These are phyloP conservation scores for Oenanthe oenanthe DNA, from an alignment of 2,113 vertebrate genomes.

Conservation along the genomic window DNA sequence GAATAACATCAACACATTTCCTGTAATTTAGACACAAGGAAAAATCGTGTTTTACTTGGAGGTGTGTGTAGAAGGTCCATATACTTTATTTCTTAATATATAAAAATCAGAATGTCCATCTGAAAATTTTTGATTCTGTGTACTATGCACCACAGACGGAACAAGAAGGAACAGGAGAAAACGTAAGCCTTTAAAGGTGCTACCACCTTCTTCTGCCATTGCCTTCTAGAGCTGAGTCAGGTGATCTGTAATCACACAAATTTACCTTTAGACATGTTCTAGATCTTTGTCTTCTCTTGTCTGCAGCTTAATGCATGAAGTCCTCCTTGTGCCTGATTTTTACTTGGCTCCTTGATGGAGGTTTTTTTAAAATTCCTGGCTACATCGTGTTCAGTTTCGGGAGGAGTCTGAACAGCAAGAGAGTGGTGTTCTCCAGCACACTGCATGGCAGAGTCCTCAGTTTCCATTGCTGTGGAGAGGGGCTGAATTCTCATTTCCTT, in stretches of 20 bases:
- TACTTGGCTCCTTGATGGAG: not conserved
- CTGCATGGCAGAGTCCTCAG: not conserved
- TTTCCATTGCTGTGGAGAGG: not conserved
- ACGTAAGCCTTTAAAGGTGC: not conserved
- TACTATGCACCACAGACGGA: rapidly evolving
- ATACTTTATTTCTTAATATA: not conserved
- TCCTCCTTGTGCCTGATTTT: not conserved
- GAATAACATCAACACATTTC: not conserved
- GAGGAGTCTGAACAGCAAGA: not conserved
- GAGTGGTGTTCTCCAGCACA: rapidly evolving
- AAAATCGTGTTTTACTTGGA: not conserved
- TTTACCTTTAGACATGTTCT: not conserved
- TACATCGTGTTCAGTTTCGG: not conserved
- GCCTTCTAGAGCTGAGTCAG: not conserved
- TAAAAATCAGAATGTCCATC: not conserved
- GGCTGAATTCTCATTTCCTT: not conserved
- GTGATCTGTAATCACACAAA: not conserved
- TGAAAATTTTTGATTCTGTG: not conserved
- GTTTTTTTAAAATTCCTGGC: not conserved
- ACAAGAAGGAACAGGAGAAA: not conserved
- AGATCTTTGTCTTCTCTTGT: not conserved
- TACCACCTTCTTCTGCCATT: not conserved
- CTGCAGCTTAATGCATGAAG: not conserved
- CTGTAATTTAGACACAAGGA: not conserved
- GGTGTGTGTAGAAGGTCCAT: not conserved